Percentiles rank a stretch among this genome's conserved stretches.
These are phyloP conservation scores for Nycticebus coucang DNA, from an alignment of 2,113 vertebrate genomes.

Conservation along the genomic window DNA sequence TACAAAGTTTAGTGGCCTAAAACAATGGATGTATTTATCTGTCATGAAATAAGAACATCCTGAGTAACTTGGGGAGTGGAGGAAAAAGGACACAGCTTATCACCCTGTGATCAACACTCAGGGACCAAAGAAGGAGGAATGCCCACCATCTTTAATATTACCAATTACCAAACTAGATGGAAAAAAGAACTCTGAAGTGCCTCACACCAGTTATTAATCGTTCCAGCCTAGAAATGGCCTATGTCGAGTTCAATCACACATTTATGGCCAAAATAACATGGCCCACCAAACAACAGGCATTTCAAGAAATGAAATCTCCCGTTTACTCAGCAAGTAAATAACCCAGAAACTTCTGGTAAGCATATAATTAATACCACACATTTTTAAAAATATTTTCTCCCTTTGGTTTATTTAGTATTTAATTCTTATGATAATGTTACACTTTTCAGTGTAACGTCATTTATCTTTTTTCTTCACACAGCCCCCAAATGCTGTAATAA, in stretches of 20 bases:
- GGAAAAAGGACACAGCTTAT: neutral
- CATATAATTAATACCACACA: neutral
- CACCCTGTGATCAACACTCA: neutral
- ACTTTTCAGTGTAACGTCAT: neutral
- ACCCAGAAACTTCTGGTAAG: neutral
- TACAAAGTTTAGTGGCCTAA: neutral
- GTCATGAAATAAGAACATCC: neutral
- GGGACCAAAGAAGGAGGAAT: neutral
- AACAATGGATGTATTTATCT: neutral
- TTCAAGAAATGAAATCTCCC: neutral
- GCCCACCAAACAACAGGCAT: neutral
- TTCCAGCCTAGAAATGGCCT: neutral
- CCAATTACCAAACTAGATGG: neutral
- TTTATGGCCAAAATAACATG: conserved; percentile 2
- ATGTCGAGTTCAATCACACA: neutral
- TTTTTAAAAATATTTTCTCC: neutral
- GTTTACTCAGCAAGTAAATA: neutral
- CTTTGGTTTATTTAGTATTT: neutral
- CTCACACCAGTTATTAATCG: neutral
- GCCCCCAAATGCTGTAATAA: neutral
- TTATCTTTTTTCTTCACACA: neutral
- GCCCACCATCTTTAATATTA: neutral
- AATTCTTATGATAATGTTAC: neutral
- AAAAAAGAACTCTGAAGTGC: neutral
- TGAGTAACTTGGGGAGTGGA: neutral